Percentiles rank a stretch among this genome's conserved stretches.
Conservation (phyloP, 2,113 vertebrate genomes). For the Caloenas nicobarica region DNA sequence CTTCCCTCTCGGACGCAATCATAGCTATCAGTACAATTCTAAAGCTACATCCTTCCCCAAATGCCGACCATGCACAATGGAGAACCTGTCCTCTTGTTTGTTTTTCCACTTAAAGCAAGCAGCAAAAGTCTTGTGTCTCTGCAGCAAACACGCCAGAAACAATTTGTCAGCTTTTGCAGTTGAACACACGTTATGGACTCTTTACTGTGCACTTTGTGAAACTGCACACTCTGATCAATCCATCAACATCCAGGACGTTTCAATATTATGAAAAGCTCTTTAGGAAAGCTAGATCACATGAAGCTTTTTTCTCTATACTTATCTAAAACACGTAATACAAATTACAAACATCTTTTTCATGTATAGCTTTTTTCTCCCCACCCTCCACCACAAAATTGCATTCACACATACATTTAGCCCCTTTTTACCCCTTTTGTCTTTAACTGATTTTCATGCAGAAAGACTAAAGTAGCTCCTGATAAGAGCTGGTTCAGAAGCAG, state of each 20-base stretch:
- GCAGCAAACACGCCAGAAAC: background rate
- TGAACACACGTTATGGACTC: background rate
- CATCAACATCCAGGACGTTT: background rate
- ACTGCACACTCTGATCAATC: background rate
- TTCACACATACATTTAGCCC: accelerated
- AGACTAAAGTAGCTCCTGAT: background rate
- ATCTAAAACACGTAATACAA: background rate
- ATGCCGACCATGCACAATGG: accelerated
- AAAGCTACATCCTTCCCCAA: background rate
- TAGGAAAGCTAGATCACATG: background rate
- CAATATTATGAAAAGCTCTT: background rate
- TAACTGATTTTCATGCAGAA: background rate
- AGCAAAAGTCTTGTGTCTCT: background rate
- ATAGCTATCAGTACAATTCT: background rate
- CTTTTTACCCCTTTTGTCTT: background rate
- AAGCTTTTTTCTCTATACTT: background rate
- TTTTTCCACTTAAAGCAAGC: background rate
- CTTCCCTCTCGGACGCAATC: background rate
- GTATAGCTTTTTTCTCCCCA: background rate
- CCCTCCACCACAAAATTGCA: background rate
- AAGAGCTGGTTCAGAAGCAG: background rate
- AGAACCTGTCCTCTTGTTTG: background rate
- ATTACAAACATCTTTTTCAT: background rate
- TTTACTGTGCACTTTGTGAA: background rate
- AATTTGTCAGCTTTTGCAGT: background rate